phyloP scores from a whole-genome alignment of 1,140 invertebrate genomes.

The Apis dorsata region DNA sequence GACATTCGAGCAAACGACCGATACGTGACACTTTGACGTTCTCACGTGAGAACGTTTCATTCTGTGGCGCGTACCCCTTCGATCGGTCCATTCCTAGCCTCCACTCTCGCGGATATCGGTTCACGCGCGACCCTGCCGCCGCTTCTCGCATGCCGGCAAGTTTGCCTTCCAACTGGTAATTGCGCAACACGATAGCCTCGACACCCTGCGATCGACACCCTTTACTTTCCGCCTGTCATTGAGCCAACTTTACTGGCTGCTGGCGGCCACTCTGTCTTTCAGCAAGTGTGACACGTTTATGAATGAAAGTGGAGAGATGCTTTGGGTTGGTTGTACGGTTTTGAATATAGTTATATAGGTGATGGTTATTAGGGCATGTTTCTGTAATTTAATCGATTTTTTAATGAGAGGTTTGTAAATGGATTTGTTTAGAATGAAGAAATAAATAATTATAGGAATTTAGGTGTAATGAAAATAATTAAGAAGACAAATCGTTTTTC shows the following conservation, averaged over 20 bases:
- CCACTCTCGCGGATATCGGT: conserved; percentile 36
- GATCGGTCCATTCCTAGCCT: conserved; percentile 28
- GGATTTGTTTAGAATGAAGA: too few relatives aligned
- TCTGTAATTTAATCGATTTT: too few relatives aligned
- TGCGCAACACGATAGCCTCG: conserved; percentile 23
- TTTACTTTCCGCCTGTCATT: conserved; percentile 9
- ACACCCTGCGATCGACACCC: neutral
- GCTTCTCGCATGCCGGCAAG: conserved; percentile 13
- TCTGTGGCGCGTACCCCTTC: neutral
- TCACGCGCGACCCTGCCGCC: neutral
- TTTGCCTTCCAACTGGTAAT: conserved; percentile 3
- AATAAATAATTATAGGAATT: too few relatives aligned
- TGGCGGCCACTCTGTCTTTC: too few relatives aligned
- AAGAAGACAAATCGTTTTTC: too few relatives aligned
- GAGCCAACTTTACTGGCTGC: neutral
- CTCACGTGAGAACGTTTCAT: conserved; percentile 35
- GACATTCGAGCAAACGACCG: conserved; percentile 42
- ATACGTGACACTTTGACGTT: conserved; percentile 45
- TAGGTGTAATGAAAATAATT: too few relatives aligned
- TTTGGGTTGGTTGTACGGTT: too few relatives aligned
- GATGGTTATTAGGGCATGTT: too few relatives aligned
- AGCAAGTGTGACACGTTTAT: too few relatives aligned
- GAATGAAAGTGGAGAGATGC: too few relatives aligned
- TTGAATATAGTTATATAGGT: too few relatives aligned
- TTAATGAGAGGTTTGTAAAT: too few relatives aligned